Evolutionary conservation across 2,888 invertebrate genomes (phyloP).

Genomic region (Pollenia angustigena): DNA sequence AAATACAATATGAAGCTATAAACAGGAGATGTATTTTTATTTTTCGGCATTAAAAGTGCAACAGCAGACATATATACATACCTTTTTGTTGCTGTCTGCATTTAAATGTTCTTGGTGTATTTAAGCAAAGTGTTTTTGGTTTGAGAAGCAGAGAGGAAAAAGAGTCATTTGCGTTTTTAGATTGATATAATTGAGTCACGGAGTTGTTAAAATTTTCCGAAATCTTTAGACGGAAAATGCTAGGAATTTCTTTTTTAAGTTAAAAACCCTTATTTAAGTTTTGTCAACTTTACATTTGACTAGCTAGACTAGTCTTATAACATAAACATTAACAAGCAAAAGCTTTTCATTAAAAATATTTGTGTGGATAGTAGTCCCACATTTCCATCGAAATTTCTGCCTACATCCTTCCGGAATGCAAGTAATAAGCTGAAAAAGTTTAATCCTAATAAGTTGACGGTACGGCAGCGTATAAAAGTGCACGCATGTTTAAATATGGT

Average conservation of each 20-base stretch:
- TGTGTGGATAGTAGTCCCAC: too few relatives aligned
- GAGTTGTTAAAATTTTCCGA: not conserved
- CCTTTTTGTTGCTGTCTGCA: constrained; percentile 30
- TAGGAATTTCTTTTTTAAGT: not conserved
- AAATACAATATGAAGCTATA: constrained; percentile 40
- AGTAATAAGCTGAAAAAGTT: too few relatives aligned
- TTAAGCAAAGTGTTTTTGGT: constrained; percentile 58
- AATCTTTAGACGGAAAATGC: not conserved
- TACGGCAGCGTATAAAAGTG: too few relatives aligned
- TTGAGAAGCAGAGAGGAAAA: constrained; percentile 34
- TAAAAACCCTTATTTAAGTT: not conserved
- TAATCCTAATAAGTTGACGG: too few relatives aligned
- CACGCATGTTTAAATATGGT: too few relatives aligned
- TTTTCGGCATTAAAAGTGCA: constrained; percentile 36
- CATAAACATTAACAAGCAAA: too few relatives aligned
- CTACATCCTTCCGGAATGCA: too few relatives aligned
- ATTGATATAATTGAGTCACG: too few relatives aligned
- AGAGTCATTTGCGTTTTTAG: not conserved
- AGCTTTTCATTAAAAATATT: too few relatives aligned
- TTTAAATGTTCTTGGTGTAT: constrained; percentile 39
- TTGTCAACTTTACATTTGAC: too few relatives aligned
- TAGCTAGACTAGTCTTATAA: too few relatives aligned
- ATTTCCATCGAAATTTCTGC: too few relatives aligned
- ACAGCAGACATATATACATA: constrained; percentile 18
- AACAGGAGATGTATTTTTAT: constrained; percentile 45